Evolutionary conservation across 1,140 invertebrate genomes (phyloP), one percentile per base, ranked within the genome.

Genomic region (Cherax destructor): DNA sequence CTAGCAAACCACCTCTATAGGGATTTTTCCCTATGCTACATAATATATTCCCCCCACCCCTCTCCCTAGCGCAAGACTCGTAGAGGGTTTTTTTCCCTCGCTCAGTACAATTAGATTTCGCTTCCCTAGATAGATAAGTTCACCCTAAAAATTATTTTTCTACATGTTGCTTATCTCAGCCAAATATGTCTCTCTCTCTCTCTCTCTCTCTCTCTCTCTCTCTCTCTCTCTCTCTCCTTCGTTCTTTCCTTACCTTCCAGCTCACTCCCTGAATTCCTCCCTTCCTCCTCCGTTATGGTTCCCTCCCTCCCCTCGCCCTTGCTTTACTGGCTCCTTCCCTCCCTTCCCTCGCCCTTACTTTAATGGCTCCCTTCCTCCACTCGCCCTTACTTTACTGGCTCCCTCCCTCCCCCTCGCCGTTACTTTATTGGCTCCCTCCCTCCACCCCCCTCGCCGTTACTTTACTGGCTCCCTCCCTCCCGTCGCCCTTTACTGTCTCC

Each of bases 291-390:
- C 78, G 6, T 10, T 52, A 9, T 41, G 1, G 6, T 9, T 50
- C 78, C n/a, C 79, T 56, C 79, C n/a, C 72, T 74, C 79, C n/a
- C 79, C 13, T 11, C 79, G 2, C 79, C n/a, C 79, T 18, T 56
- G 41, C n/a, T 41, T 52, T 81, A 5, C 10, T 16, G 79, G 21
- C 18, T 65, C 61, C 18, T 7, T 65, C 18, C 16, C 1, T 65
- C 9, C 5, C 61, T 65, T 16, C 13, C 18, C 13, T 16, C 13
- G 6, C 16, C 61, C 16, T 16, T 21, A 6, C 4, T 7, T 65
- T 18, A 1, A 10, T 65, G 10, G 11, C 9, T 21, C 18, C 18
- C 61, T 65, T 7, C 18, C 13, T 65, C 18, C 18, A 3, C 16
- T 16, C 16, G 4, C 3, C 18, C 16, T 18, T 16, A 0, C 4